These are phyloP conservation scores for Parnassius mnemosyne DNA, from an alignment of 2,888 invertebrate genomes.

Conservation along the genomic window DNA sequence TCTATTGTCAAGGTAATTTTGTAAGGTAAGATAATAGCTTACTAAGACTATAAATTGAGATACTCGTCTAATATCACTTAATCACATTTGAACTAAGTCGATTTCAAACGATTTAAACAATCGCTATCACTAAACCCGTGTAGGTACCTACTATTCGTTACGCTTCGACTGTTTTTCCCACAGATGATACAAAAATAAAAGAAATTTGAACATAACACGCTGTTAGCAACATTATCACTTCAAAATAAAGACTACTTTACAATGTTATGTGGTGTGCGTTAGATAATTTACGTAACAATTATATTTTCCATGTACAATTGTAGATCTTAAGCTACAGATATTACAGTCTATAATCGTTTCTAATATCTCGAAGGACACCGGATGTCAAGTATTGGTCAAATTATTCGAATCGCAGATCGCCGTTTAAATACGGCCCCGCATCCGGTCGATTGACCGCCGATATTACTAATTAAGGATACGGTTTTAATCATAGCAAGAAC, in stretches of 20 bases:
- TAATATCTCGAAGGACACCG: conserved; percentile 52
- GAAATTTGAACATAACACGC: conserved; percentile 33
- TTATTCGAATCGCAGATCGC: conserved; percentile 65
- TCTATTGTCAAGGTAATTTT: background rate
- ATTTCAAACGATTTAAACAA: conserved; percentile 36
- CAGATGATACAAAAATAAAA: conserved; percentile 39
- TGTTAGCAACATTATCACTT: conserved; percentile 26
- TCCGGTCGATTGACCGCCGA: conserved; percentile 54
- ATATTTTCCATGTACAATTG: conserved; percentile 31
- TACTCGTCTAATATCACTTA: conserved; percentile 28
- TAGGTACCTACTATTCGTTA: conserved; percentile 32
- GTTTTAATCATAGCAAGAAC: conserved; percentile 6
- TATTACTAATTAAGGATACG: conserved; percentile 41
- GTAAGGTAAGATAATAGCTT: too few relatives aligned
- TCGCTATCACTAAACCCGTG: conserved; percentile 27
- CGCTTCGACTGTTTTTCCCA: conserved; percentile 60
- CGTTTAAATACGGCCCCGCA: conserved; percentile 62
- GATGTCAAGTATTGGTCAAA: conserved; percentile 59
- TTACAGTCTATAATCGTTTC: conserved; percentile 31
- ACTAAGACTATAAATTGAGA: background rate
- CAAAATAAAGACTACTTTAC: conserved; percentile 4
- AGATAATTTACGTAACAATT: conserved; percentile 4
- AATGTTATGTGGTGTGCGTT: background rate
- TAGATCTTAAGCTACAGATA: conserved; percentile 34
- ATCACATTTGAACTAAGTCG: conserved; percentile 33